Conservation (phyloP, 2,113 vertebrate genomes). For the Propithecus coquereli region DNA sequence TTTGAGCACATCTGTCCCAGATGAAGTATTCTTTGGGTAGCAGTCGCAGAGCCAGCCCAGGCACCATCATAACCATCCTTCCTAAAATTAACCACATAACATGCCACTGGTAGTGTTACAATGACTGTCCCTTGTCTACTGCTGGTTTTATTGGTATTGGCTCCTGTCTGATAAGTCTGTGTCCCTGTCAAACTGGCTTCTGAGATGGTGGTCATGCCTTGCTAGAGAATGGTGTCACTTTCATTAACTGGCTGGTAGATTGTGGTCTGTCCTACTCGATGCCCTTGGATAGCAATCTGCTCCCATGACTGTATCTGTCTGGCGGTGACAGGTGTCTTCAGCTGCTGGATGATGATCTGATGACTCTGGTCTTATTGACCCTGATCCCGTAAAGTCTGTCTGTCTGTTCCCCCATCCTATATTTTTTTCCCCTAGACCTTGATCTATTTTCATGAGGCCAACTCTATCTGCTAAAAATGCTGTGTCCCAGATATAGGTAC, state of each 20-base stretch:
- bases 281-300: conserved; percentile 89
- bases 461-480: conserved; percentile 90
- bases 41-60: conserved; percentile 86
- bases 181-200: conserved; percentile 89
- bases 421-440: conserved; percentile 85
- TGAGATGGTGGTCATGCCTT: conserved; percentile 92
- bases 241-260: conserved; percentile 92
- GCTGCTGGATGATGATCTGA: conserved; percentile 93
- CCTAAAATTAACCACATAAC: conserved; percentile 89
- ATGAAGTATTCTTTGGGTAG: conserved; percentile 89
- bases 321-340: conserved; percentile 88
- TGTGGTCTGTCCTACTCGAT: conserved; percentile 91
- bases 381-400: conserved; percentile 89
- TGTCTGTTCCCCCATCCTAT: neutral
- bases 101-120: conserved; percentile 89
- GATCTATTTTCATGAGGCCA: conserved; percentile 90
- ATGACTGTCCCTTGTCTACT: conserved; percentile 89
- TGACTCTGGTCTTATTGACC: conserved; percentile 90
- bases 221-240: conserved; percentile 90
- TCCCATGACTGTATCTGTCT: conserved; percentile 91
- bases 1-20: conserved; percentile 90
- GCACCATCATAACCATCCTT: conserved; percentile 92
- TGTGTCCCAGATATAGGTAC: conserved; percentile 89
- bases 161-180: conserved; percentile 88
- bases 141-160: conserved; percentile 90